Evolutionary conservation across 2,113 vertebrate species (phyloP).

Genomic region (Rhineura floridana): DNA sequence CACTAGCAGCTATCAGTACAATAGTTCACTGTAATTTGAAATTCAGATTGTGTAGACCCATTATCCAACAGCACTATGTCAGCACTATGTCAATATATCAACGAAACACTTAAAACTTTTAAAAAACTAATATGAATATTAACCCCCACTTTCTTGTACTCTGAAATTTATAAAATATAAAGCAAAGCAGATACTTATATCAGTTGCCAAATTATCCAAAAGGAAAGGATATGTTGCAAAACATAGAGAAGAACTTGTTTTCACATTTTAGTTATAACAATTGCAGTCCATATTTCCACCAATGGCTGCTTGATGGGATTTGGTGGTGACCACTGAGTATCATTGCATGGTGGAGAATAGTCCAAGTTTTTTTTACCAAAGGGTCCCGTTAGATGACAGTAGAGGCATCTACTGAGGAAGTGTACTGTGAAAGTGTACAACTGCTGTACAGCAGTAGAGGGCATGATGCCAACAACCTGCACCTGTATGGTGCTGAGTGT

Average conservation of each 20-base stretch:
- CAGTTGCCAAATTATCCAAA: neutral
- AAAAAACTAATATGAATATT: too few relatives aligned
- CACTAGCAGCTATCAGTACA: constrained; percentile 61
- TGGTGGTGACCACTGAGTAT: neutral
- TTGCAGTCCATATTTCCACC: neutral
- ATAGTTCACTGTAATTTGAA: constrained; percentile 52
- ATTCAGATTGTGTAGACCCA: constrained; percentile 51
- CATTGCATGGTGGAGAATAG: neutral
- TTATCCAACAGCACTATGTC: constrained; percentile 73
- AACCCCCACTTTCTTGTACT: neutral
- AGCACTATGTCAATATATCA: constrained; percentile 44
- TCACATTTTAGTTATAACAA: neutral
- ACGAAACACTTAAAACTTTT: constrained; percentile 27
- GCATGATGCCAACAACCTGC: neutral
- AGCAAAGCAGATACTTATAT: neutral
- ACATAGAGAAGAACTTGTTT: neutral
- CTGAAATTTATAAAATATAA: neutral
- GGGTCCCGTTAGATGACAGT: neutral
- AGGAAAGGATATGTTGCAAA: neutral
- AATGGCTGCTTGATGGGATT: neutral
- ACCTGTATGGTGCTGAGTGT: neutral
- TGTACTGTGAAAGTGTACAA: too few relatives aligned
- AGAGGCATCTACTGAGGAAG: too few relatives aligned
- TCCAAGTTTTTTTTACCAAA: neutral
- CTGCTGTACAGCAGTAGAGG: too few relatives aligned